A percentile compares a stretch with the other conserved stretches of the same genome.
These are phyloP conservation scores for Marcusenius ussheri DNA, from an alignment of 2,113 vertebrate genomes.

Conservation along the genomic window DNA sequence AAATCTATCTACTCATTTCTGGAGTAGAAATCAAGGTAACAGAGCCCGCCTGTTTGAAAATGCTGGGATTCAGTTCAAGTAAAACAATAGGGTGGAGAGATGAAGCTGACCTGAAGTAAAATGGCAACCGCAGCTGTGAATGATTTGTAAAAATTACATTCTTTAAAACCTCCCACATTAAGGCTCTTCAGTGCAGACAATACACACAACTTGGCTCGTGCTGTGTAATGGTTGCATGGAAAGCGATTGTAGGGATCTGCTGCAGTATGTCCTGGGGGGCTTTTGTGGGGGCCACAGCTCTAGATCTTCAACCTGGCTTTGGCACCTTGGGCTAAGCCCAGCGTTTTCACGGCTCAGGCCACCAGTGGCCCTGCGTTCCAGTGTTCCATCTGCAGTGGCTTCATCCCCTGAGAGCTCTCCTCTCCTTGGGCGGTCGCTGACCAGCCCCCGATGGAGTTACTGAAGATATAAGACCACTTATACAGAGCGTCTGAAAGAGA, in stretches of 20 bases:
- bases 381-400: not conserved
- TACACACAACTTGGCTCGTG: not conserved
- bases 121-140: slow-evolving; percentile 28
- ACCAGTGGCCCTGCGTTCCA: not conserved
- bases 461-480: slow-evolving; percentile 7
- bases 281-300: not conserved
- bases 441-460: not conserved
- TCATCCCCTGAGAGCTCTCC: too few relatives aligned
- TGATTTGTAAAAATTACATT: slow-evolving; percentile 33
- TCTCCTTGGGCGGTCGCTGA: not conserved
- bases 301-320: too few relatives aligned
- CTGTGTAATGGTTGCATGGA: not conserved
- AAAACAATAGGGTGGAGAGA: slow-evolving; percentile 7
- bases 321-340: not conserved
- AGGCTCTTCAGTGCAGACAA: not conserved
- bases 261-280: not conserved
- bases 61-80: slow-evolving; percentile 17
- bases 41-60: not conserved
- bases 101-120: slow-evolving; percentile 11
- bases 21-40: slow-evolving; percentile 17
- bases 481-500: slow-evolving; percentile 12
- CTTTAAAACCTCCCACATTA: slow-evolving; percentile 15
- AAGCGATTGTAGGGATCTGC: not conserved
- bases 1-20: not conserved
- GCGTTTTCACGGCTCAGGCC: not conserved